Percentiles rank a stretch among this genome's conserved stretches.
Evolutionary conservation across 2,113 vertebrate genomes (phyloP).

Genomic region (Indicator maculatus): DNA sequence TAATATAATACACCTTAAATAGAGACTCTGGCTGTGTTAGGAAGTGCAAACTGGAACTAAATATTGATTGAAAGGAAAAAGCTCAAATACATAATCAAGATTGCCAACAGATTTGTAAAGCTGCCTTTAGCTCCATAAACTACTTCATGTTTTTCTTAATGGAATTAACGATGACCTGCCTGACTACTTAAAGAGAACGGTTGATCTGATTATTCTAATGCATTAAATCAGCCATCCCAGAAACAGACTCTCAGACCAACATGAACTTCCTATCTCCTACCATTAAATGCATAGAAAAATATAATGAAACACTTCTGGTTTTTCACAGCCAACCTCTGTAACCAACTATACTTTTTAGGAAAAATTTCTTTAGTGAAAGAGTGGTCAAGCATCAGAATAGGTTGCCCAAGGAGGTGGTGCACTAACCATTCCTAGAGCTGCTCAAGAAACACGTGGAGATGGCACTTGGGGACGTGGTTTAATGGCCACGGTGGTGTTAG

Average conservation of each 20-base stretch:
- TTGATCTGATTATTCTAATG: conserved; percentile 40
- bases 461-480: too few relatives aligned
- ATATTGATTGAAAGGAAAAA: background rate
- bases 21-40: background rate
- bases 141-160: background rate
- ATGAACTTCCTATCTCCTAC: background rate
- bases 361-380: background rate
- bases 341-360: background rate
- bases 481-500: too few relatives aligned
- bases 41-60: background rate
- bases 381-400: too few relatives aligned
- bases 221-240: background rate
- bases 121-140: background rate
- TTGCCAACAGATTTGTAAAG: background rate
- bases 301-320: background rate
- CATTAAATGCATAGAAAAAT: background rate
- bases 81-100: background rate
- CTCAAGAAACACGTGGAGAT: too few relatives aligned
- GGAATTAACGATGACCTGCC: background rate
- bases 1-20: background rate
- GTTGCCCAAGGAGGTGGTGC: too few relatives aligned
- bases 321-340: background rate
- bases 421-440: too few relatives aligned
- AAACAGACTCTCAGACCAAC: background rate
- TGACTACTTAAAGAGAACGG: background rate